These are phyloP conservation scores for Lasiurus borealis DNA, from an alignment of 2,113 vertebrate genomes.

Conservation along the genomic window DNA sequence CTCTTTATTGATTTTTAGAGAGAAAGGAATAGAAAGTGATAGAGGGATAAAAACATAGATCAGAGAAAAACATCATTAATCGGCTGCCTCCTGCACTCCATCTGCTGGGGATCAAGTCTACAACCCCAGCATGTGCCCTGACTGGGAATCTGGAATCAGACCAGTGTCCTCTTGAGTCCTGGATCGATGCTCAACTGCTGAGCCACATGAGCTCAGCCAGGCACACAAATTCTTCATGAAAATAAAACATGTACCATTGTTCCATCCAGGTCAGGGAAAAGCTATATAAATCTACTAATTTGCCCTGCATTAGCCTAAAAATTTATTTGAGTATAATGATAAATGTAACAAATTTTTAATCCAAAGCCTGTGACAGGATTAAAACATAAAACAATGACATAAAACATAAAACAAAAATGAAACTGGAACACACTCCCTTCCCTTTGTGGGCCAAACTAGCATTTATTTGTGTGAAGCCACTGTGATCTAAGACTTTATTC, in stretches of 20 bases:
- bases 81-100: too few species aligned
- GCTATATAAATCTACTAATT: background rate
- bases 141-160: too few species aligned
- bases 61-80: too few species aligned
- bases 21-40: too few species aligned
- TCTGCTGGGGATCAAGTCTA: too few species aligned
- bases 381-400: background rate
- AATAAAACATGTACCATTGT: background rate
- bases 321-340: background rate
- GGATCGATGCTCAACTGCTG: too few species aligned
- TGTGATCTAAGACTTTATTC: background rate
- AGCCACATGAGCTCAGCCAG: too few species aligned
- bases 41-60: too few species aligned
- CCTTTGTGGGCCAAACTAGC: background rate
- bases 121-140: too few species aligned
- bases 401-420: background rate
- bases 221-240: background rate
- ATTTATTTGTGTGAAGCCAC: background rate
- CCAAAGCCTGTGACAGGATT: background rate
- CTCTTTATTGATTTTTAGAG: too few species aligned
- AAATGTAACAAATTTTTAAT: background rate
- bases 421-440: background rate
- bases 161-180: too few species aligned
- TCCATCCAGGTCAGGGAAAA: background rate
- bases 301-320: background rate